These are phyloP conservation scores for Tenualosa thibaudeaui DNA, from an alignment of 2,797 vertebrate species.

Conservation along the genomic window DNA sequence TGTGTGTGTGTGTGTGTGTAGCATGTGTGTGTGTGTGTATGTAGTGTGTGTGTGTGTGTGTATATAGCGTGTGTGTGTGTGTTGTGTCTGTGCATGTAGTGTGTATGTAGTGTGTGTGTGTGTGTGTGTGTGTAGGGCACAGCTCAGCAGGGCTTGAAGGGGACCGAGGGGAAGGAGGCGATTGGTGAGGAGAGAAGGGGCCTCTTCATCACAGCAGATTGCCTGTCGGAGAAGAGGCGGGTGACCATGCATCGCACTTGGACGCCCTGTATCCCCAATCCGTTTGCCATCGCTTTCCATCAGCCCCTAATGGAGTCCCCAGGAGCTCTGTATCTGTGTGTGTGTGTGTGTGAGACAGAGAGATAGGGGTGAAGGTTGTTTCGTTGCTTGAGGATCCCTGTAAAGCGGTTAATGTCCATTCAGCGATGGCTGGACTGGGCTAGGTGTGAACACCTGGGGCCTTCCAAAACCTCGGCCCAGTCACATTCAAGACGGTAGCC, in stretches of 20 bases:
- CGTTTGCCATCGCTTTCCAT: conserved; percentile 66
- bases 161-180: conserved; percentile 61
- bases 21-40: conserved; percentile 35
- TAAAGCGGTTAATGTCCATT: conserved; percentile 57
- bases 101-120: conserved; percentile 29
- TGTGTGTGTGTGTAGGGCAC: conserved; percentile 35
- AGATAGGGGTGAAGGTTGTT: conserved; percentile 33
- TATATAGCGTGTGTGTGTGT: neutral
- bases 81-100: neutral
- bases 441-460: conserved; percentile 43
- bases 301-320: conserved; percentile 71
- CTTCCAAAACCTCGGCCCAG: neutral
- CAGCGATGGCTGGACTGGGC: conserved; percentile 32
- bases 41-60: neutral
- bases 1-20: neutral
- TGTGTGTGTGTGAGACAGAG: neutral
- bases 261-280: conserved; percentile 62
- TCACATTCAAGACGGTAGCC: neutral
- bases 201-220: conserved; percentile 78
- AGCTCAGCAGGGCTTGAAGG: conserved; percentile 71
- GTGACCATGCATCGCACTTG: conserved; percentile 58
- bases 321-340: conserved; percentile 42
- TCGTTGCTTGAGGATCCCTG: conserved; percentile 51
- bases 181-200: conserved; percentile 56
- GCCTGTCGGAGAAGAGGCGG: conserved; percentile 67